Conservation (phyloP, 2,888 invertebrate genomes). For the Ophioninae sp. region DNA sequence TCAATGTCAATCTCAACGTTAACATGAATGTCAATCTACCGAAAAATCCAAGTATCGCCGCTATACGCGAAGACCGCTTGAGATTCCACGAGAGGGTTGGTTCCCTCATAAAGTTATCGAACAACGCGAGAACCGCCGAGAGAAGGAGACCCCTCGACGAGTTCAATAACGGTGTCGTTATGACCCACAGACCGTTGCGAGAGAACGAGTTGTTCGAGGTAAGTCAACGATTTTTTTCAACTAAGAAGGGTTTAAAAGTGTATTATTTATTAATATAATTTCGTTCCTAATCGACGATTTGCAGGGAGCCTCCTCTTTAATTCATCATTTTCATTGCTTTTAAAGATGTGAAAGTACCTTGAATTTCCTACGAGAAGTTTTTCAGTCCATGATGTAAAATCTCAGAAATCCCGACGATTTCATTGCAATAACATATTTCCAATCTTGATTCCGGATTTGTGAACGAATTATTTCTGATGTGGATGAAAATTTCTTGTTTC, state of each 20-base stretch:
- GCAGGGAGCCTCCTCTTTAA: too few relatives aligned
- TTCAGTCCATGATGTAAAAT: not conserved
- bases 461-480: not conserved
- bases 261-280: too few relatives aligned
- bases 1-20: slow-evolving; percentile 80
- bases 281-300: too few relatives aligned
- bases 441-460: not conserved
- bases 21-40: slow-evolving; percentile 78
- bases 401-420: not conserved
- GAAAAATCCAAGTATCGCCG: slow-evolving; percentile 76
- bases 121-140: slow-evolving; percentile 92
- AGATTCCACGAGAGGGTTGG: slow-evolving; percentile 95
- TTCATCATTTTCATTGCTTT: too few relatives aligned
- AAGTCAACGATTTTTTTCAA: slow-evolving; percentile 24
- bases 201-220: slow-evolving; percentile 96
- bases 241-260: too few relatives aligned
- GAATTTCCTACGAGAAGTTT: too few relatives aligned
- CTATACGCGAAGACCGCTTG: slow-evolving; percentile 84
- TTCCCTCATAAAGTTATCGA: slow-evolving; percentile 91
- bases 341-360: too few relatives aligned
- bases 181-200: slow-evolving; percentile 93
- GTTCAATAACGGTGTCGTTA: slow-evolving; percentile 97
- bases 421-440: not conserved
- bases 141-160: slow-evolving; percentile 94
- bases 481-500: slow-evolving; percentile 22